A percentile compares a stretch with the other conserved stretches of the same genome.
Conservation (phyloP, 2,888 invertebrate genomes). For the Thyatira batis region DNA sequence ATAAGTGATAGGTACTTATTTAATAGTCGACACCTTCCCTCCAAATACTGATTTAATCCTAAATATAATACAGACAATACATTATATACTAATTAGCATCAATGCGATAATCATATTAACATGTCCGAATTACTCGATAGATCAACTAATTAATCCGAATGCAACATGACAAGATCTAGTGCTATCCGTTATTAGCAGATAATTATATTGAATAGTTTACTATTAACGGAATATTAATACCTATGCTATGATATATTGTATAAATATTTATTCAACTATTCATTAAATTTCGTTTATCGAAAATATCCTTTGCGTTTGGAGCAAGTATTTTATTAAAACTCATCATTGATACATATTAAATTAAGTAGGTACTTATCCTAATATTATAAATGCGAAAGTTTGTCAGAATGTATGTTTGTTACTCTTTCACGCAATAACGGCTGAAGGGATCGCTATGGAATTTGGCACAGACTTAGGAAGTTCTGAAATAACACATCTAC, state of each 20-base stretch:
- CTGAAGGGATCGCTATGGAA: too few species aligned
- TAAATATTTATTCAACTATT: too few species aligned
- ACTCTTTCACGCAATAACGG: too few species aligned
- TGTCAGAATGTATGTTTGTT: too few species aligned
- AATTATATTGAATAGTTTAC: slow-evolving; percentile 12
- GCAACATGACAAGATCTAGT: slow-evolving; percentile 11
- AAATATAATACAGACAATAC: slow-evolving; percentile 19
- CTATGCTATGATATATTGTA: not conserved
- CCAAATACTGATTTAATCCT: not conserved
- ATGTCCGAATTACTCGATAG: slow-evolving; percentile 24
- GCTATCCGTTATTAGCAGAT: slow-evolving; percentile 22
- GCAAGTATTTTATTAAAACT: too few species aligned
- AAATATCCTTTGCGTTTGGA: too few species aligned
- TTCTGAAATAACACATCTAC: too few species aligned
- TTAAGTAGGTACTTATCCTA: too few species aligned
- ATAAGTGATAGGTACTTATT: not conserved
- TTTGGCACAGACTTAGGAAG: too few species aligned
- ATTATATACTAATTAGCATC: slow-evolving; percentile 15
- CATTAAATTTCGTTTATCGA: too few species aligned
- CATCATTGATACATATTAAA: too few species aligned
- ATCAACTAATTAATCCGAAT: slow-evolving; percentile 21
- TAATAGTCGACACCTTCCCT: not conserved
- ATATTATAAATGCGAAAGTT: too few species aligned
- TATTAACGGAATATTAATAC: not conserved
- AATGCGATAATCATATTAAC: slow-evolving; percentile 21